Evolutionary conservation across 2,113 vertebrate species (phyloP), one percentile per base, ranked within the genome.

Genomic region (Onychostruthus taczanowskii): DNA sequence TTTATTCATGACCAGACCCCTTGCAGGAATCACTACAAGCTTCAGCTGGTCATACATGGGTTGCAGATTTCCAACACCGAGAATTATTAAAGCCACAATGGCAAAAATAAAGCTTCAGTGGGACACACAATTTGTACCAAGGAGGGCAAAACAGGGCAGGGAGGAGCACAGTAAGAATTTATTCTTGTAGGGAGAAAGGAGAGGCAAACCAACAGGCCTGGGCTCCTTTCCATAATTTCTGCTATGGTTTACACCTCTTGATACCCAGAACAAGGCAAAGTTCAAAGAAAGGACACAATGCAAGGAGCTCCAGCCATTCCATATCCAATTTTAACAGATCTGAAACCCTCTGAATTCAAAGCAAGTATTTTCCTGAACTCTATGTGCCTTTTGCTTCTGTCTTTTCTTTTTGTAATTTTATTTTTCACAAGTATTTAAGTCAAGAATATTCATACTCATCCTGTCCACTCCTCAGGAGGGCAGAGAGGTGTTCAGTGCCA

Each of bases 361-460:
- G 20, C 31, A 16, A 82, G 20, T 43, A 78, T 15, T 85, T 69
- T 43, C 70, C 37, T 33, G 33, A 80, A 58, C 19, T 79, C 28
- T 5, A 0, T 2, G 15, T 13, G 30, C 15, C 24, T 70, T 74
- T 41, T 27, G 18, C 16, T 24, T 21, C 23, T 15, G 31, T 23
- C 10, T 28, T 24, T 31, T 33, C 31, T 70, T 27, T 30, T 15
- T 13, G 26, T 37, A 6, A 11, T 43, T 63, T 66, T 31, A 15
- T 49, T 41, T 70, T 62, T 50, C 8, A 18, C 23, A 81, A 68
- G 53, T 46, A 90, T 68, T 93, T 52, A 81, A 81, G 24, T 26
- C 64, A 52, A 33, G 64, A 93, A 90, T 91, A 90, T 93, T 84
- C 79, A 90, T 37, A n/a, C 19, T 21, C 44, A 30, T 84, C 53